A percentile compares a stretch with the other conserved stretches of the same genome.
Evolutionary conservation across 2,113 vertebrate genomes (phyloP).

Genomic region (Datnioides undecimradiatus): DNA sequence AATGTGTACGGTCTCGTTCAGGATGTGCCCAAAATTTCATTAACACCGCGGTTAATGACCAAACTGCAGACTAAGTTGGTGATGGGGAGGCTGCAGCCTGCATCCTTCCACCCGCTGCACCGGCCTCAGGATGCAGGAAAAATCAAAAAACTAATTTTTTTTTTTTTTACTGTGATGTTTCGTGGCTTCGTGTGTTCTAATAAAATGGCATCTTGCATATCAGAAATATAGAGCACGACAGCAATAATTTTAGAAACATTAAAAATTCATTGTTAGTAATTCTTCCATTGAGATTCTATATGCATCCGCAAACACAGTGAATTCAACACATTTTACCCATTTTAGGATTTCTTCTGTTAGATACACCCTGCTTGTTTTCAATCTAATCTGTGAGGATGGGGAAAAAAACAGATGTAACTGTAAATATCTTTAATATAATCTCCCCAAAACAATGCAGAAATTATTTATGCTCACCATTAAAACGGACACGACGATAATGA

Average conservation of each 20-base stretch:
- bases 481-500: not conserved
- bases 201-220: not conserved
- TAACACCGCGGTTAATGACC: slow-evolving; percentile 69
- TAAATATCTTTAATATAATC: not conserved
- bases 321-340: slow-evolving; percentile 29
- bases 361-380: not conserved
- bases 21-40: slow-evolving; percentile 71
- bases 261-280: slow-evolving; percentile 38
- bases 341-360: not conserved
- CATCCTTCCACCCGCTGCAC: slow-evolving; percentile 31
- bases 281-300: slow-evolving; percentile 18
- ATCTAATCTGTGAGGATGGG: not conserved
- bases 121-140: slow-evolving; percentile 1
- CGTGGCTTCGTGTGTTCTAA: not conserved
- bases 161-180: slow-evolving; percentile 1
- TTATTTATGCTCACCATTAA: not conserved
- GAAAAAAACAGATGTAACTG: not conserved
- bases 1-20: slow-evolving; percentile 56
- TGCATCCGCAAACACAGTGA: slow-evolving; percentile 22
- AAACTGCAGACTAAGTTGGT: slow-evolving; percentile 39
- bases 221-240: not conserved
- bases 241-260: slow-evolving; percentile 29
- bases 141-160: not conserved
- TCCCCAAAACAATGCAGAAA: not conserved
- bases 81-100: slow-evolving; percentile 54